phyloP scores from a whole-genome alignment of 1,140 invertebrate species.

The Polypedilum vanderplanki region DNA sequence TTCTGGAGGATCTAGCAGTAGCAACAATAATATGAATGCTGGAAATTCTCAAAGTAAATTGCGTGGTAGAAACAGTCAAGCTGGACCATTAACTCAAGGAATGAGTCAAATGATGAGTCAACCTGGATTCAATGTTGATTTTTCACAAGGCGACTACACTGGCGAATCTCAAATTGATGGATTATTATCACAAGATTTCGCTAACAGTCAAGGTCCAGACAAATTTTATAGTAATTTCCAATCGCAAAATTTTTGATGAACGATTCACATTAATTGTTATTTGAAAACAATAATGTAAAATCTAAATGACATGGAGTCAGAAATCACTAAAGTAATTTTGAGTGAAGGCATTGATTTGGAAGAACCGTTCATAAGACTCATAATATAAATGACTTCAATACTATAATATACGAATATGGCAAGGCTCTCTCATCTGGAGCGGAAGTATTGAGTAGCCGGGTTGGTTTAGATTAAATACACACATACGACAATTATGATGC shows the following conservation, averaged over 20 bases:
- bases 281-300: neutral
- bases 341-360: too few species aligned
- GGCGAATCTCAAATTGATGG: constrained; percentile 89
- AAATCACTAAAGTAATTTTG: too few species aligned
- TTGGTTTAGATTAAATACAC: too few species aligned
- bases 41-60: neutral
- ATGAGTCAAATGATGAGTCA: constrained; percentile 64
- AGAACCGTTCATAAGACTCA: too few species aligned
- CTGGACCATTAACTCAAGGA: constrained; percentile 46
- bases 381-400: too few species aligned
- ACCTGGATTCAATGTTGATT: constrained; percentile 60
- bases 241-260: constrained; percentile 26
- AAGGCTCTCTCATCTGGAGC: too few species aligned
- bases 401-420: too few species aligned
- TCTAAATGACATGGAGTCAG: too few species aligned
- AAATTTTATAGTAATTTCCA: constrained; percentile 1
- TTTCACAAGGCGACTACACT: constrained; percentile 78
- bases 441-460: too few species aligned
- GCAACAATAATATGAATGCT: neutral
- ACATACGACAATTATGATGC: too few species aligned
- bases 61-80: constrained; percentile 27
- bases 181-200: constrained; percentile 89
- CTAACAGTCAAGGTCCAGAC: constrained; percentile 36
- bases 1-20: neutral
- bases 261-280: neutral